Evolutionary conservation across 2,113 vertebrate species (phyloP).

Genomic region (Bubo blakistoni): DNA sequence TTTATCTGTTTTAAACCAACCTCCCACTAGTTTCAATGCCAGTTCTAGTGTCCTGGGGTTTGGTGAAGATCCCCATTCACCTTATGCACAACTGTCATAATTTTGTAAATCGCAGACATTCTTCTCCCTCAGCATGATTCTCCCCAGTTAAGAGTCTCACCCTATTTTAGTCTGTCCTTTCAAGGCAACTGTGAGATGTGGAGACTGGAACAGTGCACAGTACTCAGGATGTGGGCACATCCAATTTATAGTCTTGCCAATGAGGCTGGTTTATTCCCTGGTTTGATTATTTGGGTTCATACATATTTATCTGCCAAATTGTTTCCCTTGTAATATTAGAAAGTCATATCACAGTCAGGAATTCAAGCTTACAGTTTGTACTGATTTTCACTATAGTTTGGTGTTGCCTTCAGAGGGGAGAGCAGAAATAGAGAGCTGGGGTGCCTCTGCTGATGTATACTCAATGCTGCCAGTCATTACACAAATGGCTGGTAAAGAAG

Average conservation of each 20-base stretch:
- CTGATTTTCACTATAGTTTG: constrained; percentile 48
- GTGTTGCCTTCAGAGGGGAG: constrained; percentile 38
- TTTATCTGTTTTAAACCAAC: neutral
- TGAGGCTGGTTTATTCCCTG: neutral
- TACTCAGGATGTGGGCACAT: neutral
- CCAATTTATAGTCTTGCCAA: neutral
- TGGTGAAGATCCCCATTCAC: neutral
- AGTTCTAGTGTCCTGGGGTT: neutral
- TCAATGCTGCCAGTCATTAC: constrained; percentile 28
- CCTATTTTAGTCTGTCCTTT: neutral
- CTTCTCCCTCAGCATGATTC: neutral
- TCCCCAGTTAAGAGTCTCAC: neutral
- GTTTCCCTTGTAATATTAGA: neutral
- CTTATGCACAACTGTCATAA: neutral
- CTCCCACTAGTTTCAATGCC: neutral
- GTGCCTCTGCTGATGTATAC: neutral
- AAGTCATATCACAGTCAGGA: constrained; percentile 23
- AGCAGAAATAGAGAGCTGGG: neutral
- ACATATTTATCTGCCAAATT: constrained; percentile 2
- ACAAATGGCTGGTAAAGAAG: neutral
- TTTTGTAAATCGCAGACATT: neutral
- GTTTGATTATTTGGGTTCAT: neutral
- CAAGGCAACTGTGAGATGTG: neutral
- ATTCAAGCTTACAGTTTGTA: constrained; percentile 3
- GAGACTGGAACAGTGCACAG: neutral